Evolutionary conservation across 37 sponge, comb jelly and placozoan genomes (phyloP).

Genomic region (Spongilla lacustris): DNA sequence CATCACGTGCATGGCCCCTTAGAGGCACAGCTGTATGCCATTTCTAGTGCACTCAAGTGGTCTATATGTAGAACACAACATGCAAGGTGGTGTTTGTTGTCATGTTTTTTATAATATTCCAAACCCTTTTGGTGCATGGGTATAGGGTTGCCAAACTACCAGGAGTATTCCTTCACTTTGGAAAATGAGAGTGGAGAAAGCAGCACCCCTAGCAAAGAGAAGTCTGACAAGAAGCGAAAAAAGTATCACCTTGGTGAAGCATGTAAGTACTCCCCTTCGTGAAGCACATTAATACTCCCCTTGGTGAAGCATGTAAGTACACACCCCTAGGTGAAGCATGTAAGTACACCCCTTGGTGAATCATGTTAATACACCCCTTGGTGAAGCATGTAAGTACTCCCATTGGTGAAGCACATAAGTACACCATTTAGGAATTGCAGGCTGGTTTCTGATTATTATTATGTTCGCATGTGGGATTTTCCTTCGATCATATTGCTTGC

Average conservation of each 20-base stretch:
- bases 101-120: background rate
- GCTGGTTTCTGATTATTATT: no score
- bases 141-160: slow-evolving; percentile 41
- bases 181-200: slow-evolving; percentile 16
- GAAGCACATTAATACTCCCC: background rate
- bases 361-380: no score
- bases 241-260: slow-evolving; percentile 3
- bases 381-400: no score
- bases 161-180: slow-evolving; percentile 57
- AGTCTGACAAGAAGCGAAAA: background rate
- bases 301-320: background rate
- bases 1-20: no score
- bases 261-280: background rate
- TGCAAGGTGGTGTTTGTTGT: background rate
- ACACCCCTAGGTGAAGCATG: background rate
- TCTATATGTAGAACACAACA: no score
- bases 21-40: no score
- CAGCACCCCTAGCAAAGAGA: background rate
- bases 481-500: no score
- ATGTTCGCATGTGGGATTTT: no score
- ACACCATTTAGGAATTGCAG: no score
- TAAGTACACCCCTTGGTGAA: background rate
- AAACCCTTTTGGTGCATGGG: background rate
- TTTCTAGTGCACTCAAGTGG: no score
- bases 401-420: no score